These are phyloP conservation scores for Parauchenoglanis ngamensis DNA, from an alignment of 2,797 vertebrate species.

Conservation along the genomic window DNA sequence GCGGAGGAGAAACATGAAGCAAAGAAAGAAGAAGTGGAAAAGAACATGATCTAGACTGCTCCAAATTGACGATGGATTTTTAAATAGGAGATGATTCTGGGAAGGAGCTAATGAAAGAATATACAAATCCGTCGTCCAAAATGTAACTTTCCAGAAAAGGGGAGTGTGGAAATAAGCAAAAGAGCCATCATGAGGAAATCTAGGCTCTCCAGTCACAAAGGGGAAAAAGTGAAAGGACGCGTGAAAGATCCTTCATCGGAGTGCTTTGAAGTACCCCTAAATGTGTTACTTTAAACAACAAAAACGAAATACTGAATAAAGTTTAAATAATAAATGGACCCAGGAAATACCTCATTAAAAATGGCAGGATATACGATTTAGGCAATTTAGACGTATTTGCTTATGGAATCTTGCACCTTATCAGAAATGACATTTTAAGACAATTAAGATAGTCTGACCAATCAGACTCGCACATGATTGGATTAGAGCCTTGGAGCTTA, in stretches of 20 bases:
- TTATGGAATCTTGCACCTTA: not conserved
- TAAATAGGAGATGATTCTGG: not conserved
- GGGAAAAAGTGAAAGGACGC: not conserved
- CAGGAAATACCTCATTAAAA: not conserved
- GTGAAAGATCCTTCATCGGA: not conserved
- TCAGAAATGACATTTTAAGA: too few species aligned
- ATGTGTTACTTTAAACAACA: not conserved
- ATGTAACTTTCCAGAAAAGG: not conserved
- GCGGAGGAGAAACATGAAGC: not conserved
- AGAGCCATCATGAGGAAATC: not conserved
- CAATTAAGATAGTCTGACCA: not conserved
- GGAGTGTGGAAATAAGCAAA: not conserved
- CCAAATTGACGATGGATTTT: not conserved
- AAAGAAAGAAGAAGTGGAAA: not conserved
- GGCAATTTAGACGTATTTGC: not conserved
- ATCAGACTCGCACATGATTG: not conserved
- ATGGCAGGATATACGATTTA: not conserved
- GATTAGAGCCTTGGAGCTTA: not conserved
- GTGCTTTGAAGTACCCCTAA: not conserved
- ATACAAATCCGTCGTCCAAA: not conserved
- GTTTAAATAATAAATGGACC: not conserved
- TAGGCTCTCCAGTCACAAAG: not conserved
- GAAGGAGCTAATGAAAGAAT: not conserved
- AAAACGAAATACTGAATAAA: not conserved
- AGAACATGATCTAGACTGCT: not conserved